These are phyloP conservation scores for Tanaodytes sp. DNA, from an alignment of 2,888 invertebrate species.

Conservation along the genomic window DNA sequence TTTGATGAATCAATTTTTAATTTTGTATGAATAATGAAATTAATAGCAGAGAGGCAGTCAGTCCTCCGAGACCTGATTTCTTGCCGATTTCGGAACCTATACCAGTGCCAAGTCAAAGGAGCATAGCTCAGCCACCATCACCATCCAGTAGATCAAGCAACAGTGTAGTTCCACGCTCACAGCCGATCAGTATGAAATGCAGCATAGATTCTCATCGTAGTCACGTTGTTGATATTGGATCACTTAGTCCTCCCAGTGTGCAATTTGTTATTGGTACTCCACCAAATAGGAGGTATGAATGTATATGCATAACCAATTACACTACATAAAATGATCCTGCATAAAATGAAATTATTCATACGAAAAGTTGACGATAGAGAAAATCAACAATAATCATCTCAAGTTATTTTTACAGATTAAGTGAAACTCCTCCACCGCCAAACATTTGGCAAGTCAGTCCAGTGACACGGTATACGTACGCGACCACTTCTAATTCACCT, in stretches of 20 bases:
- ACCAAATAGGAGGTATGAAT: constrained; percentile 79
- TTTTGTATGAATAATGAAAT: too few relatives aligned
- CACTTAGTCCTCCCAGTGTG: constrained; percentile 92
- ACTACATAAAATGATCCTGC: not conserved
- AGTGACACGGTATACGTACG: constrained; percentile 75
- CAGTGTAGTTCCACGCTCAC: constrained; percentile 83
- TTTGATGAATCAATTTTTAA: too few relatives aligned
- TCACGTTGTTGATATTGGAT: constrained; percentile 85
- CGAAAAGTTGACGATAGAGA: not conserved
- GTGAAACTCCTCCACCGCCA: constrained; percentile 84
- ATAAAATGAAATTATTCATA: not conserved
- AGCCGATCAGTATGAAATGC: constrained; percentile 88
- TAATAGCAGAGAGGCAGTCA: constrained; percentile 70
- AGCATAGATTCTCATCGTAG: constrained; percentile 79
- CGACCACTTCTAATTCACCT: constrained; percentile 78
- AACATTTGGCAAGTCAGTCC: constrained; percentile 90
- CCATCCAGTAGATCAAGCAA: constrained; percentile 63
- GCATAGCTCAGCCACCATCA: constrained; percentile 64
- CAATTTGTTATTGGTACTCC: constrained; percentile 92
- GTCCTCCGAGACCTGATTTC: constrained; percentile 81
- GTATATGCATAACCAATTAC: too few relatives aligned
- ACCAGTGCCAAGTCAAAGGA: constrained; percentile 81
- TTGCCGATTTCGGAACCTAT: constrained; percentile 84
- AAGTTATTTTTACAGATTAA: too few relatives aligned
- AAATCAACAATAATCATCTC: constrained; percentile 11